Evolutionary conservation across 2,888 invertebrate species (phyloP), one percentile per base, ranked within the genome.

Genomic region (Petrolisthes cinctipes): DNA sequence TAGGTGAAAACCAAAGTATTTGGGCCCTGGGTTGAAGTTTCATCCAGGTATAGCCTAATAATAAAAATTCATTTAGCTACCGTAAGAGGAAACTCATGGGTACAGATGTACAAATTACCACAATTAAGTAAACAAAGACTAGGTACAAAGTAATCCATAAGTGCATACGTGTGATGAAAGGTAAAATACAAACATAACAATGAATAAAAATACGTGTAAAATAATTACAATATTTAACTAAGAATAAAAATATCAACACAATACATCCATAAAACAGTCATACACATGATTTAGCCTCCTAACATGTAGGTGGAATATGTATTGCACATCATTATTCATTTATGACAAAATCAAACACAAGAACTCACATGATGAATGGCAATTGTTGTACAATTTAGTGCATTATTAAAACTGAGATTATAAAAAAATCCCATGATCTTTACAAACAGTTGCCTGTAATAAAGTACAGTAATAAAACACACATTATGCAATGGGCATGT

Each of bases 151-250:
- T 54, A 11, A 20, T 66, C 14, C 66, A 14, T 6, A 82, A 82
- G 66, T 78, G 17, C 51, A 82, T 82, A 66, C 23, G 6, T 66
- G 11, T 57, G 17, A 7, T 11, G 23, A 80, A 79, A 53, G 17
- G 20, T 17, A 79, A 79, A 80, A 80, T 61, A 80, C 57, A 80
- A 79, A 79, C 79, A 76, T 14, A 76, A 53, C 53, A 76, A 76
- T 53, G 66, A 66, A 66, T 37, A 37, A 37, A 37, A 23, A 76
- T 53, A 76, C 23, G 51, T 37, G 76, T n/a, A 71, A n/a, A 71
- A 71, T 14, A 7, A 20, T n/a, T 71, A n/a, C 14, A 71, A 71
- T n/a, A 20, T 61, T 61, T 61, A 71, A 71, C 7, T n/a, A 20
- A n/a, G 20, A 71, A 71, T n/a, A 71, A 71, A 20, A n/a, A 71